A percentile compares a stretch with the other conserved stretches of the same genome.
These are phyloP conservation scores for Cromileptes altivelis DNA, from an alignment of 2,113 vertebrate species.

Conservation along the genomic window DNA sequence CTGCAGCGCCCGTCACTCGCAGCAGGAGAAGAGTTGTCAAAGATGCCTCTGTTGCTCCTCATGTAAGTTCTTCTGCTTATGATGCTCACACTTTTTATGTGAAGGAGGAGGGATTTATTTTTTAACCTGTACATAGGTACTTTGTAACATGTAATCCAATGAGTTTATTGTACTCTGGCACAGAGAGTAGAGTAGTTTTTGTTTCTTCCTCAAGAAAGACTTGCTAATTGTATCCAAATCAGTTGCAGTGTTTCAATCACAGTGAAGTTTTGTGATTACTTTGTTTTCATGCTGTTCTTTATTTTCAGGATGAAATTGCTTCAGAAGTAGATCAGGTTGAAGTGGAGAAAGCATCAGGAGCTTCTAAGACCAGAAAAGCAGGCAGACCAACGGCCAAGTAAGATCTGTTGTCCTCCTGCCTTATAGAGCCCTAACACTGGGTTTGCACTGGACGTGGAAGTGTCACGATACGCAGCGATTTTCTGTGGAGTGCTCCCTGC, in stretches of 20 bases:
- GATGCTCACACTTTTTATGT: neutral
- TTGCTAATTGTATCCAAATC: too few relatives aligned
- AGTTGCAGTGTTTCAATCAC: neutral
- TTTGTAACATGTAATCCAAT: neutral
- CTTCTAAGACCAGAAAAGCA: slow-evolving; percentile 70
- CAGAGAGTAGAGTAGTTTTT: neutral
- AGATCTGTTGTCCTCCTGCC: neutral
- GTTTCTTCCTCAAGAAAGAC: neutral
- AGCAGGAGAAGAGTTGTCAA: slow-evolving; percentile 57
- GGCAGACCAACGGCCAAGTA: slow-evolving; percentile 75
- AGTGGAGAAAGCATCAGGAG: slow-evolving; percentile 39
- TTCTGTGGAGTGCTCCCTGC: too few relatives aligned
- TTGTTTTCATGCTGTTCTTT: too few relatives aligned
- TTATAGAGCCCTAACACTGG: neutral
- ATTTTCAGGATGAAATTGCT: slow-evolving; percentile 61
- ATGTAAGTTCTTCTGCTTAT: slow-evolving; percentile 42
- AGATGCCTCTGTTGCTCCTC: slow-evolving; percentile 7
- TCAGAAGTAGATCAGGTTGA: slow-evolving; percentile 52
- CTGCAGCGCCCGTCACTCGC: slow-evolving; percentile 56
- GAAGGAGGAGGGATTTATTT: neutral
- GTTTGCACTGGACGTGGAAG: too few relatives aligned
- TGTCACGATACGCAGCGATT: too few relatives aligned
- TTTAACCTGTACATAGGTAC: neutral
- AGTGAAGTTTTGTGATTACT: neutral
- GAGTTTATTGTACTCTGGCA: neutral